Evolutionary conservation across 2,888 invertebrate genomes (phyloP).

Genomic region (Eristalis arbustorum): DNA sequence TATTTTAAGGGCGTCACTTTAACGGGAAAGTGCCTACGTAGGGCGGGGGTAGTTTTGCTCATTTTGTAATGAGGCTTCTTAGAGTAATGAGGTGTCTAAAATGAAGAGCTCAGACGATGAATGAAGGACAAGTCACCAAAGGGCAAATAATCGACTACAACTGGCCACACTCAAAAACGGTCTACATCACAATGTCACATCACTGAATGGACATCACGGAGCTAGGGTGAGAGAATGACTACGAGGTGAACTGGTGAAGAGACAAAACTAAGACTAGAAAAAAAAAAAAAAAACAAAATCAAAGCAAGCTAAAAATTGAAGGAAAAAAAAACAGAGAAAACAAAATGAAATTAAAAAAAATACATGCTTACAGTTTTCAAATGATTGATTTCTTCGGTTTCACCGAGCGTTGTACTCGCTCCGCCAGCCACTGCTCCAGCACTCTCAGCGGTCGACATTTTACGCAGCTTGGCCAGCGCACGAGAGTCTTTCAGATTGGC

Average conservation of each 20-base stretch:
- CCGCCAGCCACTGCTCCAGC: conserved; percentile 72
- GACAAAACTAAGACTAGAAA: conserved; percentile 7
- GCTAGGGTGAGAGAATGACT: background rate
- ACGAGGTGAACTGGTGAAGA: background rate
- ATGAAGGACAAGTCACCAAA: too few species aligned
- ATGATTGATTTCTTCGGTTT: conserved; percentile 79
- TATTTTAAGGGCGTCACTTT: too few species aligned
- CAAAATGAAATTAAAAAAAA: conserved; percentile 52
- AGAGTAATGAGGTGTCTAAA: too few species aligned
- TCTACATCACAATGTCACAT: background rate
- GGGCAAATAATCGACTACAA: too few species aligned
- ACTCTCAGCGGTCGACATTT: conserved; percentile 59
- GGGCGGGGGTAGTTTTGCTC: too few species aligned
- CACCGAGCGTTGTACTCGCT: conserved; percentile 71
- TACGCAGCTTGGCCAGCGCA: conserved; percentile 50
- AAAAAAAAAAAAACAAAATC: background rate
- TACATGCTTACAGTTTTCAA: conserved; percentile 80
- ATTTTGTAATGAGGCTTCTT: too few species aligned
- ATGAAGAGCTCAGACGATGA: too few species aligned
- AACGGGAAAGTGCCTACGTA: too few species aligned
- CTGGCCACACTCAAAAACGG: too few species aligned
- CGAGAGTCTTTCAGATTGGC: conserved; percentile 16
- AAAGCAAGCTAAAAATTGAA: background rate
- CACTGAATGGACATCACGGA: background rate
- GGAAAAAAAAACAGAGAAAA: conserved; percentile 28